Conservation (phyloP, 2,113 vertebrate species). For the Albula goreensis region DNA sequence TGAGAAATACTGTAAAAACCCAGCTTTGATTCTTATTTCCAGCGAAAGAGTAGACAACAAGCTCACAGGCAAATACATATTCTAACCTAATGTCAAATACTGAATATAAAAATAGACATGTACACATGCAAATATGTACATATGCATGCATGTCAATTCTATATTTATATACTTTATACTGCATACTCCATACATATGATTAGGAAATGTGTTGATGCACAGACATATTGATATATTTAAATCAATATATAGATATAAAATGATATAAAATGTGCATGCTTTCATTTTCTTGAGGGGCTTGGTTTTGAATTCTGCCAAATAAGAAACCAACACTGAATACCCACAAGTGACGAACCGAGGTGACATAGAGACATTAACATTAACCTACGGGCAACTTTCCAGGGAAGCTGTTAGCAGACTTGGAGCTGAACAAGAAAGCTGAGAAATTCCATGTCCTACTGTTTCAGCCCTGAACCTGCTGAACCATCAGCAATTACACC, state of each 20-base stretch:
- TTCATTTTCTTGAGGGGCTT: not conserved
- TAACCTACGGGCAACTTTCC: slow-evolving; percentile 63
- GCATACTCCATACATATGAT: not conserved
- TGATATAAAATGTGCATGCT: not conserved
- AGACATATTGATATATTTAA: too few species aligned
- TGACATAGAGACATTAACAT: slow-evolving; percentile 64
- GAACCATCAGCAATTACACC: slow-evolving; percentile 72
- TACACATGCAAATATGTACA: not conserved
- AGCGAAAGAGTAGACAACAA: too few species aligned
- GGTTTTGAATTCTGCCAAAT: not conserved
- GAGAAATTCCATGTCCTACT: slow-evolving; percentile 71
- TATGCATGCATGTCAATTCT: not conserved
- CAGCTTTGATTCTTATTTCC: too few species aligned
- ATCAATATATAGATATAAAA: too few species aligned
- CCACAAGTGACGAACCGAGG: slow-evolving; percentile 56
- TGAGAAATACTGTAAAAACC: too few species aligned
- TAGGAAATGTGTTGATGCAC: not conserved
- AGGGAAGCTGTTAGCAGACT: slow-evolving; percentile 57
- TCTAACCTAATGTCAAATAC: too few species aligned
- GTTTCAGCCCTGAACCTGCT: slow-evolving; percentile 66
- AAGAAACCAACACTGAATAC: slow-evolving; percentile 18
- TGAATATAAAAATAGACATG: not conserved
- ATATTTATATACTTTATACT: not conserved
- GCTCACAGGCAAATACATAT: too few species aligned
- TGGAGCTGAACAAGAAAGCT: slow-evolving; percentile 71